These are phyloP conservation scores for Etheostoma cragini DNA, from an alignment of 2,113 vertebrate species.

Conservation along the genomic window DNA sequence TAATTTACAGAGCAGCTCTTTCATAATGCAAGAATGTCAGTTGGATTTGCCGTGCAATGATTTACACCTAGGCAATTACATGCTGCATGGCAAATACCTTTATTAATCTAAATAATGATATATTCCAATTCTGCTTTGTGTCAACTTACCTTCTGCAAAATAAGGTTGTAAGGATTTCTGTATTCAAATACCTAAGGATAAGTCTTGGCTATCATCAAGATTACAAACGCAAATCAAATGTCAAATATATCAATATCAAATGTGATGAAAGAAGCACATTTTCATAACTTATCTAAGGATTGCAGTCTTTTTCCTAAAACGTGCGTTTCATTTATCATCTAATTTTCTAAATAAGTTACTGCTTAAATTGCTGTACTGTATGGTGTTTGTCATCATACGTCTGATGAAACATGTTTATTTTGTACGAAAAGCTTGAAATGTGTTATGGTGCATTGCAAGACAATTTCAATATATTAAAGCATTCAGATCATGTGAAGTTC, in stretches of 20 bases:
- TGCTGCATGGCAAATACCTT: neutral
- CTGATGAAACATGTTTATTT: neutral
- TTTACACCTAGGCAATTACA: neutral
- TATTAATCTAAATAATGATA: constrained; percentile 4
- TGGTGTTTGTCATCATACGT: neutral
- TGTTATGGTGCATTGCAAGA: neutral
- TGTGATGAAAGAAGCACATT: constrained; percentile 23
- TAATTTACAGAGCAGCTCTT: neutral
- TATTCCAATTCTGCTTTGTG: constrained; percentile 1
- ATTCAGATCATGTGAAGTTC: neutral
- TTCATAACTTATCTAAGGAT: constrained; percentile 4
- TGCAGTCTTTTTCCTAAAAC: constrained; percentile 20
- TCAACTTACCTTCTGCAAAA: neutral
- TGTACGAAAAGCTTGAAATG: neutral
- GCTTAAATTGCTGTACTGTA: neutral
- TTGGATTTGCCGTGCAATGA: neutral
- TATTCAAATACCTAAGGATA: neutral
- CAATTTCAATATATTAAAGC: neutral
- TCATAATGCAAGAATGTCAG: neutral
- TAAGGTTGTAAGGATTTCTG: constrained; percentile 6
- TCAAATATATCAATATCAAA: too few relatives aligned
- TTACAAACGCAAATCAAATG: too few relatives aligned
- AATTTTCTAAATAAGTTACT: constrained; percentile 7
- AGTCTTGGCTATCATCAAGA: neutral
- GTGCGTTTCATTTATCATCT: constrained; percentile 11